A percentile compares a stretch with the other conserved stretches of the same genome.
Conservation (phyloP, 2,113 vertebrate species). For the Sminthopsis crassicaudata region DNA sequence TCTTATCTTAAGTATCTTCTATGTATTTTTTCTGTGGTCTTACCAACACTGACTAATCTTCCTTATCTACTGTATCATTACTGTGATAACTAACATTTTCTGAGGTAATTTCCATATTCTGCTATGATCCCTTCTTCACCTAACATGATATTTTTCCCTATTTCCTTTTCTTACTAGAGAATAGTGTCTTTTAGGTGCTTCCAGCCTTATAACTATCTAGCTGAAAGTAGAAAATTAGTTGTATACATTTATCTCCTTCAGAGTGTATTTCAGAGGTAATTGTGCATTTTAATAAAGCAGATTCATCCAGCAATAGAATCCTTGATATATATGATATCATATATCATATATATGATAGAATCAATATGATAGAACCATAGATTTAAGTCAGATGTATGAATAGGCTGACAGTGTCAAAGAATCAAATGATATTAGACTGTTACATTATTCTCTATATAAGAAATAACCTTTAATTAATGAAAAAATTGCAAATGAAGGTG, state of each 20-base stretch:
- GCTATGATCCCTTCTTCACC: slow-evolving; percentile 70
- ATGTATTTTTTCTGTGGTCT: slow-evolving; percentile 15
- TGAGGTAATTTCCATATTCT: slow-evolving; percentile 70
- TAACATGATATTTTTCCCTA: slow-evolving; percentile 45
- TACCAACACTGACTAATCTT: slow-evolving; percentile 38
- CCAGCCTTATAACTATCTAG: slow-evolving; percentile 6
- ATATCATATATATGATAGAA: too few relatives aligned
- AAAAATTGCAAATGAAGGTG: too few relatives aligned
- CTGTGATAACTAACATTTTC: slow-evolving; percentile 60
- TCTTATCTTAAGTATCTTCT: slow-evolving; percentile 21
- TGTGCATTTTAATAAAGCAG: slow-evolving; percentile 26
- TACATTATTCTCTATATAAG: slow-evolving; percentile 42
- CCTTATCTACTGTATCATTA: slow-evolving; percentile 17
- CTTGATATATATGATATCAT: not conserved
- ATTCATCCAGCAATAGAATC: not conserved
- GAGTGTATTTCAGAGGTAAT: not conserved
- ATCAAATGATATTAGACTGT: slow-evolving; percentile 4
- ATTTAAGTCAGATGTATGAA: not conserved
- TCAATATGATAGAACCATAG: too few relatives aligned
- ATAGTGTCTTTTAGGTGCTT: slow-evolving; percentile 45
- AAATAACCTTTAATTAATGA: not conserved
- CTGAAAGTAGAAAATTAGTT: slow-evolving; percentile 21
- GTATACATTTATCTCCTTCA: slow-evolving; percentile 10
- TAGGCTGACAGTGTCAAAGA: not conserved
- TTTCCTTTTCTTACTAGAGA: slow-evolving; percentile 59